Evolutionary conservation across 1,140 invertebrate genomes (phyloP), one percentile per base, ranked within the genome.

Genomic region (Elymnias hypermnestra): DNA sequence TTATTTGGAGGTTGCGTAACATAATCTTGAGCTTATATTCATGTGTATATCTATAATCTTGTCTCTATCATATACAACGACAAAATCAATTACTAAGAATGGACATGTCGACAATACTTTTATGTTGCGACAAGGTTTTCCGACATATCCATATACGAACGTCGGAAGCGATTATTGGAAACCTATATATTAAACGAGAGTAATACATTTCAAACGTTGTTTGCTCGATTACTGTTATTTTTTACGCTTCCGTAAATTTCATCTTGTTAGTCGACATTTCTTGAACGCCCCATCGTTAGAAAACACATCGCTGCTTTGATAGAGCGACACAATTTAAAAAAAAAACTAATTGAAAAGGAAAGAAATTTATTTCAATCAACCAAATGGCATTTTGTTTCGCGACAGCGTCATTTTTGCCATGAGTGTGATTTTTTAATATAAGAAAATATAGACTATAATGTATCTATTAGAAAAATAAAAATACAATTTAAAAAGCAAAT

Each of bases 111-210:
- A 29, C 26, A 29, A 29, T 29, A 12, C 13, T 4, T 9, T 29
- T n/a, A n/a, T n/a, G n/a, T n/a, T n/a, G n/a, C n/a, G n/a, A n/a
- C n/a, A 29, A 29, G 26, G 26, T 29, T 29, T 29, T 29, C 26
- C 26, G 26, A 29, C 13, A 29, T 29, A 29, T 12, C 26, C 26
- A 29, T 29, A 29, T 29, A 29, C 10, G 26, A 29, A 4, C 26
- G 10, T 29, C 26, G 26, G 26, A 29, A 29, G 26, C 26, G 26
- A 29, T 29, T 29, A 29, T 29, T 6, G 7, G 26, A 29, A 29
- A 29, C 26, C 13, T 29, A 29, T 29, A 29, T 29, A 29, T n/a
- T n/a, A 29, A 12, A 12, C 13, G 13, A 29, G 26, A 29, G 26
- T 5, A 29, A 29, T 29, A 29, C 26, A 12, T 29, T 12, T 29